phyloP scores from a whole-genome alignment of 2,797 vertebrate genomes.

The Ciconia nigra region DNA sequence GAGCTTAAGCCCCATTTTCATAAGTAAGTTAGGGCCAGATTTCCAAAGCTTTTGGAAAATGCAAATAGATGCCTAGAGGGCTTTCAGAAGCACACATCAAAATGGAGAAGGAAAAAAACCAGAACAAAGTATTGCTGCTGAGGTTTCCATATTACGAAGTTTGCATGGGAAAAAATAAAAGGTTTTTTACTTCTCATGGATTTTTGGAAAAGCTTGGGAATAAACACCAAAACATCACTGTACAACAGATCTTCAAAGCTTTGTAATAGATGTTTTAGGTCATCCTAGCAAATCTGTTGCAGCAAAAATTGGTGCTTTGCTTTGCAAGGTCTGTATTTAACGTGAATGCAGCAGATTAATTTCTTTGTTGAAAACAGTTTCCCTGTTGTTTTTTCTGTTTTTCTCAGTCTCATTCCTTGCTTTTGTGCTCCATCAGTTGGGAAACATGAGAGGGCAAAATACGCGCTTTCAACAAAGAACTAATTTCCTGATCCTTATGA shows the following conservation, averaged over 20 bases:
- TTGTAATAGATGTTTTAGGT: background rate
- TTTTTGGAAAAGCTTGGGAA: background rate
- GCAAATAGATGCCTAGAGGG: constrained; percentile 26
- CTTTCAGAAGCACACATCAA: constrained; percentile 35
- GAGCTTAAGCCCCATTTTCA: constrained; percentile 6
- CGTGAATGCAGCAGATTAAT: background rate
- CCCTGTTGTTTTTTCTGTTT: background rate
- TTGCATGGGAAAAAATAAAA: background rate
- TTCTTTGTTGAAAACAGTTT: background rate
- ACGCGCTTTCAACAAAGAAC: constrained; percentile 12
- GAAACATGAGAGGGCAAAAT: constrained; percentile 43
- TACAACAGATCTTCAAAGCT: background rate
- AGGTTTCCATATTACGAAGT: constrained; percentile 4
- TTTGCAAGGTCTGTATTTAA: background rate
- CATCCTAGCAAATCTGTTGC: background rate
- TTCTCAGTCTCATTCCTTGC: background rate
- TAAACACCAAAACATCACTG: background rate
- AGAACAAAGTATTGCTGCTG: constrained; percentile 11
- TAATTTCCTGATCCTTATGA: constrained; percentile 60
- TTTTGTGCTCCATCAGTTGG: constrained; percentile 12
- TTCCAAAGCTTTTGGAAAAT: constrained; percentile 36
- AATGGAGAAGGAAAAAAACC: background rate
- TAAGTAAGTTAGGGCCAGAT: constrained; percentile 28
- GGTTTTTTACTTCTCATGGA: background rate
- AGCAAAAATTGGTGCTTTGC: background rate